phyloP scores from a whole-genome alignment of 2,113 vertebrate species.

The Charina bottae region DNA sequence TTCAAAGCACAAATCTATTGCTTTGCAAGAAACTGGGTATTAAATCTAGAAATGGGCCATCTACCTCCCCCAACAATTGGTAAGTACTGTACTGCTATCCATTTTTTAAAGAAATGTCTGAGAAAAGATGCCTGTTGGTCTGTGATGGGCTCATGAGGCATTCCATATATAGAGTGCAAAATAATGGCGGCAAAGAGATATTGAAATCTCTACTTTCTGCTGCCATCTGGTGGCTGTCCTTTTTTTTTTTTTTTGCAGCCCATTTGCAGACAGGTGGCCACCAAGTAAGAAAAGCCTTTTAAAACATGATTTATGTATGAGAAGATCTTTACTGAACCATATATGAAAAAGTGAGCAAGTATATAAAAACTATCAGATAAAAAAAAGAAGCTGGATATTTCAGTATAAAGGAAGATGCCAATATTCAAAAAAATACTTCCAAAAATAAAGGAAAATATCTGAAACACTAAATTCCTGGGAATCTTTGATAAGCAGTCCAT shows the following conservation, averaged over 20 bases:
- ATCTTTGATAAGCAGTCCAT: conserved; percentile 72
- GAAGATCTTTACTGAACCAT: conserved; percentile 20
- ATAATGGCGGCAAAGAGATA: neutral
- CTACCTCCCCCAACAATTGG: neutral
- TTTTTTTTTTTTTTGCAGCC: neutral
- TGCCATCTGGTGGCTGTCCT: neutral
- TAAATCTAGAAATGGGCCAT: neutral
- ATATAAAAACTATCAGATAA: conserved; percentile 42
- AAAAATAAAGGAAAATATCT: conserved; percentile 63
- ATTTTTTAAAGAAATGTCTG: neutral
- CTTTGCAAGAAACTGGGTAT: too few relatives aligned
- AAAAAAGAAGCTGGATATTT: conserved; percentile 46
- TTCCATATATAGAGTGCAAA: neutral
- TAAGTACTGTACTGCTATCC: neutral
- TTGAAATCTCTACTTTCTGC: neutral
- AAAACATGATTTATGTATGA: neutral
- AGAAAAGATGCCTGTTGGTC: neutral
- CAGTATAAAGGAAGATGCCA: conserved; percentile 50
- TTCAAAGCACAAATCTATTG: too few relatives aligned
- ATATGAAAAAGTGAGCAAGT: conserved; percentile 33
- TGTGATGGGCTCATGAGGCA: neutral
- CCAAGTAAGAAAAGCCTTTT: neutral
- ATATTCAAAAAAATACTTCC: conserved; percentile 58
- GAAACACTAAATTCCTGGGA: conserved; percentile 67
- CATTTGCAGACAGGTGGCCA: neutral